These are phyloP conservation scores for Tetrao urogallus DNA, from an alignment of 2,113 vertebrate species.

Conservation along the genomic window DNA sequence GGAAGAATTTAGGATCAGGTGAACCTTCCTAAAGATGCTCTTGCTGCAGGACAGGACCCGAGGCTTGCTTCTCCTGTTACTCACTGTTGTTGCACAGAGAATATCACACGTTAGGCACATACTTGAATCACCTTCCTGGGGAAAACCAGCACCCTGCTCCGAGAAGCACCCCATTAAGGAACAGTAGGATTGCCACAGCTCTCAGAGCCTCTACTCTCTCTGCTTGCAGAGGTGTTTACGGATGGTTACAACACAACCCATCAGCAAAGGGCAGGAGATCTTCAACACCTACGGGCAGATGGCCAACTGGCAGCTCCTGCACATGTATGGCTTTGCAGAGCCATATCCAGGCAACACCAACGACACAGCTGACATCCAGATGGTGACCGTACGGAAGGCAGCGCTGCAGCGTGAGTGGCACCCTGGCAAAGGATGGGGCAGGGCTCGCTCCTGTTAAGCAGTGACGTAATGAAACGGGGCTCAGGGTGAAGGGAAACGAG, in stretches of 20 bases:
- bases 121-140: not conserved
- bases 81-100: too few relatives aligned
- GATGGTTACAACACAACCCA: slow-evolving; percentile 85
- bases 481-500: not conserved
- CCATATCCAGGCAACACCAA: slow-evolving; percentile 84
- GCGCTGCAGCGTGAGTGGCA: slow-evolving; percentile 80
- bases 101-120: not conserved
- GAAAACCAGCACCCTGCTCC: too few relatives aligned
- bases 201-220: not conserved
- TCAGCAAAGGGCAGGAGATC: slow-evolving; percentile 87
- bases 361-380: slow-evolving; percentile 89
- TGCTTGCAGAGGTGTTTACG: slow-evolving; percentile 83
- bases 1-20: not conserved
- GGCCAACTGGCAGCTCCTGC: slow-evolving; percentile 96
- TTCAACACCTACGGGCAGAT: slow-evolving; percentile 96
- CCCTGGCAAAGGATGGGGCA: not conserved
- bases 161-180: accelerated
- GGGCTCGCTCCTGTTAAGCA: not conserved
- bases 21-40: not conserved
- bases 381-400: slow-evolving; percentile 80
- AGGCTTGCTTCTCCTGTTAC: not conserved
- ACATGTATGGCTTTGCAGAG: slow-evolving; percentile 95
- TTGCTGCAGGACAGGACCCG: not conserved
- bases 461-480: accelerated
- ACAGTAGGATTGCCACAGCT: accelerated